Evolutionary conservation across 2,888 invertebrate species (phyloP), one percentile per base, ranked within the genome.

Genomic region (Thalpophila matura): DNA sequence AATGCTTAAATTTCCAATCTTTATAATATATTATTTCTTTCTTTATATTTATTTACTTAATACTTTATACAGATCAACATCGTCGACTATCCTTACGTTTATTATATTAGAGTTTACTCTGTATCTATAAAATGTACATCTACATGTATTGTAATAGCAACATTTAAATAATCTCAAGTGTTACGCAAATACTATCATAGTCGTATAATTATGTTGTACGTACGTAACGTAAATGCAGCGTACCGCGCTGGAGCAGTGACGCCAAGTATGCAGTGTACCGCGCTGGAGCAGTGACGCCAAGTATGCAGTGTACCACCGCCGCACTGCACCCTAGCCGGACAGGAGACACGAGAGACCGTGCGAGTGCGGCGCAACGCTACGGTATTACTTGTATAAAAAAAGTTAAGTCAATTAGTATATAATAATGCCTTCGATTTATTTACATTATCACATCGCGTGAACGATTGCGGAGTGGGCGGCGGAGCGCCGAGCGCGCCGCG

Each of bases 1-100:
- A 91, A 94, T 92, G 94, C 92, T 94, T 92, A 89, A 87, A 80
- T 85, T 89, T 89, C 85, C 93, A 89, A 91, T 87, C 85, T 86
- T 90, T 91, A 89, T 88, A 86, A 82, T 79, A 88, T 87, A 85
- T 83, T 86, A 82, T 82, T 84, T 83, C n/a, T 85, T 80, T 86
- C 83, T 88, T 85, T 74, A 82, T 69, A 84, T 85, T n/a, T 81
- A 89, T 86, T 90, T 86, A 89, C 85, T 87, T 87, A 89, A 87
- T 82, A 92, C 88, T 92, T 92, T 91, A 88, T 90, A 94, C 92
- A 93, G 86, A 85, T 88, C 88, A 84, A 89, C 89, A 81, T 83
- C 85, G 77, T 81, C 82, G 75, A 81, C 85, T 86, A 86, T 77
- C 76, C 80, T 82, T 82, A 82, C 76, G 77, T n/a, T n/a, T 78